phyloP scores from a whole-genome alignment of 2,113 vertebrate species.

The Addax nasomaculatus region DNA sequence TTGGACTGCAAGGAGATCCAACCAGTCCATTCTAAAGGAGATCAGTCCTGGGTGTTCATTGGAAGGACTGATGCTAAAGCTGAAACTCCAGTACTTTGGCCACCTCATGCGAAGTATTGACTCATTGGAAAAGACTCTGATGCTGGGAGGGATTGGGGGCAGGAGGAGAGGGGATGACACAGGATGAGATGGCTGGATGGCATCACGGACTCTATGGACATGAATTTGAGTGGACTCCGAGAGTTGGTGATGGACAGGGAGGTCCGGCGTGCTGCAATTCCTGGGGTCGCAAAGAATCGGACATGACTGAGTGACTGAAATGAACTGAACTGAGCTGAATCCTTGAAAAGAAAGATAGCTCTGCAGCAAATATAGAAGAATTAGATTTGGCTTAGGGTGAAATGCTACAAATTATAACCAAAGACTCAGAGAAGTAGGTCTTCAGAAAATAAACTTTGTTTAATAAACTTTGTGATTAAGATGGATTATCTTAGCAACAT shows the following conservation, averaged over 20 bases:
- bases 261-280: fast-evolving
- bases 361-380: background rate
- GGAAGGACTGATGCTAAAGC: too few species aligned
- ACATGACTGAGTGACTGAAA: too few species aligned
- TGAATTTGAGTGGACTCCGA: fast-evolving
- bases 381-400: background rate
- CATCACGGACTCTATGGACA: fast-evolving
- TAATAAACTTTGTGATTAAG: background rate
- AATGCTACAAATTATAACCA: background rate
- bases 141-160: too few species aligned
- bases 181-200: too few species aligned
- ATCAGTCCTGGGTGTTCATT: fast-evolving
- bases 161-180: too few species aligned
- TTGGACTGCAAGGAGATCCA: too few species aligned
- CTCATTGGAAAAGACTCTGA: too few species aligned
- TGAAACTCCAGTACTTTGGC: too few species aligned
- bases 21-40: too few species aligned
- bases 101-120: fast-evolving
- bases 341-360: background rate
- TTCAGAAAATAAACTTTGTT: background rate
- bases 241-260: too few species aligned
- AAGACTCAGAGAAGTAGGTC: background rate
- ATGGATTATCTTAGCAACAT: background rate
- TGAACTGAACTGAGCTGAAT: background rate
- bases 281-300: fast-evolving